Evolutionary conservation across 2,113 vertebrate genomes (phyloP).

Genomic region (Sus scrofa): T2T-Sscrofa CM000814.6:140869501-140870000

Average conservation of each 20-base stretch:
- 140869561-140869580: too few species aligned
- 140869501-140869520: background rate
- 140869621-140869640: constrained; percentile 98
- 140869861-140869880: background rate
- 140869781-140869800: constrained; percentile 70
- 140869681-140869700: constrained; percentile 97
- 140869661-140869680: constrained; percentile 94
- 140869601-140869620: constrained; percentile 97
- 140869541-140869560: accelerated
- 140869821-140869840: background rate
- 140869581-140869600: background rate
- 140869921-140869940: background rate
- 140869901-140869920: background rate
- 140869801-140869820: accelerated
- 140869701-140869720: constrained; percentile 97
- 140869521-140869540: background rate
- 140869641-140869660: constrained; percentile 96
- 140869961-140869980: constrained; percentile 95
- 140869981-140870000: constrained; percentile 96
- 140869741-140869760: constrained; percentile 95
- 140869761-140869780: constrained; percentile 99
- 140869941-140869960: background rate
- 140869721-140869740: constrained; percentile 93
- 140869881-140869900: accelerated
- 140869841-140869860: too few species aligned